These are phyloP conservation scores for Carassius carassius DNA, from an alignment of 2,113 vertebrate genomes.

Conservation along the genomic window DNA sequence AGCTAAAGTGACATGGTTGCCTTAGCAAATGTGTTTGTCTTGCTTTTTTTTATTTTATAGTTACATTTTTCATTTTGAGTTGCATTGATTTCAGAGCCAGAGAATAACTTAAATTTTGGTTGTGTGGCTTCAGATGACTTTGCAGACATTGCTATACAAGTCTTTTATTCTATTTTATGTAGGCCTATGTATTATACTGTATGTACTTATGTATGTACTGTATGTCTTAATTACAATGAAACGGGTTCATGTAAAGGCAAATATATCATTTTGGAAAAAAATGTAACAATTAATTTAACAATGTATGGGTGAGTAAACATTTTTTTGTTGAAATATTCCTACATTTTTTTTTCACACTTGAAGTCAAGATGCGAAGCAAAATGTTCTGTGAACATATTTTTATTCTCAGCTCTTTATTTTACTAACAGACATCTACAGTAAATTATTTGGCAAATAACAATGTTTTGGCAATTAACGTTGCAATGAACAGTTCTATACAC, in stretches of 20 bases:
- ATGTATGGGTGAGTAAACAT: neutral
- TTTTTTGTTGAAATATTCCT: neutral
- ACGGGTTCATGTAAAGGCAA: too few relatives aligned
- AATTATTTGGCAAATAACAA: constrained; percentile 76
- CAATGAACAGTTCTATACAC: constrained; percentile 64
- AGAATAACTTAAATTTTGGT: neutral
- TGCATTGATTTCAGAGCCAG: neutral
- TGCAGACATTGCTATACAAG: too few relatives aligned
- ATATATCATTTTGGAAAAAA: neutral
- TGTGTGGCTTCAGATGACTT: too few relatives aligned
- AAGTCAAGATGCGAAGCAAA: neutral
- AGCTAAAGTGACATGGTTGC: neutral
- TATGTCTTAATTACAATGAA: too few relatives aligned
- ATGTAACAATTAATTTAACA: neutral
- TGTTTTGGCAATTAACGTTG: constrained; percentile 74
- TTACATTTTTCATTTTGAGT: neutral
- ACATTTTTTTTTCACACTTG: neutral
- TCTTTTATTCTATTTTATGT: too few relatives aligned
- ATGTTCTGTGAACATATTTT: constrained; percentile 29
- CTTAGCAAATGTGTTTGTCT: neutral
- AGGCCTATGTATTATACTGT: too few relatives aligned
- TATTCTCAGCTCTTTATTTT: constrained; percentile 71
- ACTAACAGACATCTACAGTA: constrained; percentile 76
- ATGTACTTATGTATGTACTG: too few relatives aligned
- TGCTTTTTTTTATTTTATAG: too few relatives aligned